phyloP scores from a whole-genome alignment of 1,140 invertebrate genomes.

The Hypothenemus hampei region DNA sequence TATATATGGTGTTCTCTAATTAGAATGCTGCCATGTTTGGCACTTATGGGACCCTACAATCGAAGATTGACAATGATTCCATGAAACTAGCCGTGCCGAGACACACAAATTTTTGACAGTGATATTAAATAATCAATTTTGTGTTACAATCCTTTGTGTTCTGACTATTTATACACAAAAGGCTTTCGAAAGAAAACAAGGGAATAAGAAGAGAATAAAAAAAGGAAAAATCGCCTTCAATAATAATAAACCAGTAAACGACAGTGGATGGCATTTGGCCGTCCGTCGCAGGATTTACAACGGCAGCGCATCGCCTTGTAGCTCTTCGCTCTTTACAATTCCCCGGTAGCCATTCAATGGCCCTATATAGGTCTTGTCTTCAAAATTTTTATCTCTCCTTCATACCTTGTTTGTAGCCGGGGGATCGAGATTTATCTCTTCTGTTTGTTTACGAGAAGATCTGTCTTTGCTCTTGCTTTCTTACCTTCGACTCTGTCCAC shows the following conservation, averaged over 20 bases:
- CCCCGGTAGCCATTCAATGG: constrained; percentile 38
- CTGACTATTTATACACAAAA: too few relatives aligned
- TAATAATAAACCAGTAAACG: too few relatives aligned
- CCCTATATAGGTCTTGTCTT: constrained; percentile 42
- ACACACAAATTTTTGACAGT: too few relatives aligned
- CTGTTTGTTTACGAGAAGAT: constrained; percentile 31
- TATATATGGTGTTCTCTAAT: constrained; percentile 4
- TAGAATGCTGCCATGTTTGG: constrained; percentile 2
- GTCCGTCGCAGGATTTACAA: constrained; percentile 18
- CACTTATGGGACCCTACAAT: not conserved
- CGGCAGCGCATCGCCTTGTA: constrained; percentile 4
- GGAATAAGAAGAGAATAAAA: too few relatives aligned
- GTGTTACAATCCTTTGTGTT: too few relatives aligned
- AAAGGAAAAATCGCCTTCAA: too few relatives aligned
- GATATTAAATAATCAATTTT: too few relatives aligned
- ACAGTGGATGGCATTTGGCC: constrained; percentile 8
- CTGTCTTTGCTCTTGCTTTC: constrained; percentile 28
- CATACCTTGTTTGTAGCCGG: constrained; percentile 42
- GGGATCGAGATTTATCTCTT: constrained; percentile 37
- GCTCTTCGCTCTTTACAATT: constrained; percentile 33
- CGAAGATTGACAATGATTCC: too few relatives aligned
- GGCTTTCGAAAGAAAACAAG: too few relatives aligned
- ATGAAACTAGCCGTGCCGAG: too few relatives aligned
- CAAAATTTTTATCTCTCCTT: constrained; percentile 43
- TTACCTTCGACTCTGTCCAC: too few relatives aligned